A percentile compares a stretch with the other conserved stretches of the same genome.
phyloP scores from a whole-genome alignment of 2,113 vertebrate species.

The Todiramphus saurophagus region DNA sequence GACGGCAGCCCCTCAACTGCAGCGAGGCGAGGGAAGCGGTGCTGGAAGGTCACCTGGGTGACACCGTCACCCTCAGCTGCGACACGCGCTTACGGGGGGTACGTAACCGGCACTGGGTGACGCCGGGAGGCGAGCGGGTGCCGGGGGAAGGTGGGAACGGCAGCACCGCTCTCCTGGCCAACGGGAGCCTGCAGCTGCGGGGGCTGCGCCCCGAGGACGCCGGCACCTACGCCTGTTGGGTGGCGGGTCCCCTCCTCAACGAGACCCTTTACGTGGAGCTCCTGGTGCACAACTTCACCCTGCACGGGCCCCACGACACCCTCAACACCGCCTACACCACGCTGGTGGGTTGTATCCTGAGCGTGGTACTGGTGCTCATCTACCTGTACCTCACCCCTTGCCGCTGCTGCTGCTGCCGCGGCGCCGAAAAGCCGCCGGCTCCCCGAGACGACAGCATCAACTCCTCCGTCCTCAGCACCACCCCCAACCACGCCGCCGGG shows the following conservation, averaged over 20 bases:
- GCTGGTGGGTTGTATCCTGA: conserved; percentile 93
- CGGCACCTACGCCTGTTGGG: conserved; percentile 90
- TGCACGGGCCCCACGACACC: conserved; percentile 80
- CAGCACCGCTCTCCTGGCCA: conserved; percentile 71
- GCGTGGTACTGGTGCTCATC: conserved; percentile 93
- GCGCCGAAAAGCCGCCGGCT: conserved; percentile 76
- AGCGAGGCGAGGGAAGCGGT: conserved; percentile 85
- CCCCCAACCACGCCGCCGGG: conserved; percentile 83
- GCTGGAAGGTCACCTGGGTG: conserved; percentile 85
- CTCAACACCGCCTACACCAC: conserved; percentile 97
- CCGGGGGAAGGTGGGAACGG: conserved; percentile 74
- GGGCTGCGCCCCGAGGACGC: conserved; percentile 80
- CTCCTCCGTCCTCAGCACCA: conserved; percentile 93
- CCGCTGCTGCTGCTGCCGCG: conserved; percentile 91
- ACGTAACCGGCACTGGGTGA: conserved; percentile 85
- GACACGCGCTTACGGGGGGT: conserved; percentile 84
- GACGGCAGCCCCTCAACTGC: conserved; percentile 85
- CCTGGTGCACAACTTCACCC: conserved; percentile 90
- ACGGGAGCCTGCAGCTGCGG: conserved; percentile 84
- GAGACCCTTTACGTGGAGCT: conserved; percentile 93
- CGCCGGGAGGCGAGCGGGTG: conserved; percentile 80
- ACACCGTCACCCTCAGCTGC: conserved; percentile 82
- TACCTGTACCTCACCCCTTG: conserved; percentile 97
- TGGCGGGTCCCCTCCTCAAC: conserved; percentile 83
- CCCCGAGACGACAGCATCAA: conserved; percentile 91